phyloP scores from a whole-genome alignment of 2,113 vertebrate species.

The Galbula dea region DNA sequence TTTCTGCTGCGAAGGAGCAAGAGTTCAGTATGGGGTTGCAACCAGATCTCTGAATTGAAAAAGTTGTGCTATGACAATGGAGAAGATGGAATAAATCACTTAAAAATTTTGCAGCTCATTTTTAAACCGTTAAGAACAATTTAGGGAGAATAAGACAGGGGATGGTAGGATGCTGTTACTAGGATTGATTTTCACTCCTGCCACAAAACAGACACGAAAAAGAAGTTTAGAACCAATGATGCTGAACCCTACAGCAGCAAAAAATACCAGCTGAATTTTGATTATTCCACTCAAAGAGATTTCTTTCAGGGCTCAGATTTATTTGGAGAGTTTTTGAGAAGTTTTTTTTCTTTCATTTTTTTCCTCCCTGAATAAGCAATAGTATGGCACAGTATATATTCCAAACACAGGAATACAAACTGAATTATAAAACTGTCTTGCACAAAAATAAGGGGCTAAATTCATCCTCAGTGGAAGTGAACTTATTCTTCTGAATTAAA shows the following conservation, averaged over 20 bases:
- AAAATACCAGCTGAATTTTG: constrained; percentile 53
- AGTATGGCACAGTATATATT: not conserved
- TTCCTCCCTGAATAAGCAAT: not conserved
- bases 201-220: constrained; percentile 80
- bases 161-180: constrained; percentile 74
- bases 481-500: not conserved
- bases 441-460: not conserved
- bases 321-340: not conserved
- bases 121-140: constrained; percentile 82
- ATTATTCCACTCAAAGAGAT: constrained; percentile 51
- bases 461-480: not conserved
- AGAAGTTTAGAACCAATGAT: constrained; percentile 60
- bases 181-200: constrained; percentile 84
- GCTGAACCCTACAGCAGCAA: constrained; percentile 57
- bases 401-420: not conserved
- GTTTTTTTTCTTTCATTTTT: not conserved
- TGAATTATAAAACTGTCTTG: not conserved
- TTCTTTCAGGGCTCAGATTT: constrained; percentile 11
- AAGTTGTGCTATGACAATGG: constrained; percentile 80
- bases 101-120: constrained; percentile 82
- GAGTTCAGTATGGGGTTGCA: constrained; percentile 81
- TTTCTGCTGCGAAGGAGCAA: constrained; percentile 80
- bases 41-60: constrained; percentile 79
- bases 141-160: constrained; percentile 67
- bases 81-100: constrained; percentile 83